phyloP scores from a whole-genome alignment of 2,797 vertebrate genomes.

The Aselliscus stoliczkanus region DNA sequence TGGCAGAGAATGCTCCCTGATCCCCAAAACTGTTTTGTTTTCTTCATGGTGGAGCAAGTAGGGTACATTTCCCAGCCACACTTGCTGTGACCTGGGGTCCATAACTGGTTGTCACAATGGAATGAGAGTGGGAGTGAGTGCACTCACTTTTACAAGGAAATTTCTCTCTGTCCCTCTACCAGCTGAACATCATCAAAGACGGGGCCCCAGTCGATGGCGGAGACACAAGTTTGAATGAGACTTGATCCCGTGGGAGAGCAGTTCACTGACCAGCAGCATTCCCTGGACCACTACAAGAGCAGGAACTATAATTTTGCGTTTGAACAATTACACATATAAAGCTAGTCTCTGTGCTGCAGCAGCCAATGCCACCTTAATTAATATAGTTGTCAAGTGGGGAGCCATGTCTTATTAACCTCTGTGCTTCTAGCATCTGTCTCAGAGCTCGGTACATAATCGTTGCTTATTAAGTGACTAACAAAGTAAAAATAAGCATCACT shows the following conservation, averaged over 20 bases:
- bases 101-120: neutral
- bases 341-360: neutral
- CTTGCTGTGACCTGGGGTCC: neutral
- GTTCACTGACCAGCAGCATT: neutral
- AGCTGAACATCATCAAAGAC: neutral
- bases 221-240: neutral
- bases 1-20: neutral
- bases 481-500: neutral
- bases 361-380: neutral
- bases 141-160: neutral
- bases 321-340: neutral
- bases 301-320: neutral
- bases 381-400: neutral
- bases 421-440: neutral
- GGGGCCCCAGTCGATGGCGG: rapidly evolving
- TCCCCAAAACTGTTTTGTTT: neutral
- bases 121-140: neutral
- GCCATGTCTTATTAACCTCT: neutral
- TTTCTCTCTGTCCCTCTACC: neutral
- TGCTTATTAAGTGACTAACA: neutral
- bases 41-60: neutral
- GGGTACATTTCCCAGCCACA: neutral
- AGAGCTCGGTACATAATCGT: neutral
- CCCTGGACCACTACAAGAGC: neutral
- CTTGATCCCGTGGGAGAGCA: neutral